Evolutionary conservation across 2,113 vertebrate genomes (phyloP).

Genomic region (Crotalus horridus): DNA sequence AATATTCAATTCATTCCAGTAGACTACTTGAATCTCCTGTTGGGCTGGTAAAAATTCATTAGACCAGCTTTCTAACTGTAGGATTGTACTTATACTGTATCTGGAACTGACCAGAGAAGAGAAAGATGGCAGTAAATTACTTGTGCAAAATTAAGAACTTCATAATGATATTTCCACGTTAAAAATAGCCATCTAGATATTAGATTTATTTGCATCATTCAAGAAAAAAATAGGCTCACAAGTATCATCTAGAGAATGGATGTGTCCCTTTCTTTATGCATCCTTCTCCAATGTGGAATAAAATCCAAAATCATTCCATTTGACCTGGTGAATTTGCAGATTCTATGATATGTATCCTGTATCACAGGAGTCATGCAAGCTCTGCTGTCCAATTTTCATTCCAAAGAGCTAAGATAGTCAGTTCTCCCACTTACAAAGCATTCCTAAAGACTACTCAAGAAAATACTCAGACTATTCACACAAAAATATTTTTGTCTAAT

Average conservation of each 20-base stretch:
- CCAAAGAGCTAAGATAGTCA: slow-evolving; percentile 9
- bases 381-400: not conserved
- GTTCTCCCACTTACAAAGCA: slow-evolving; percentile 19
- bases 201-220: not conserved
- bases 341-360: not conserved
- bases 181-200: not conserved
- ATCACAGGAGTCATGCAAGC: not conserved
- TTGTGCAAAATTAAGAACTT: not conserved
- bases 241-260: not conserved
- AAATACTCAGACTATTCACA: slow-evolving; percentile 24
- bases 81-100: not conserved
- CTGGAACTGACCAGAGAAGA: not conserved
- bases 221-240: not conserved
- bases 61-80: not conserved
- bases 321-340: slow-evolving; percentile 14
- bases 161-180: not conserved
- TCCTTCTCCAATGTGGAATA: not conserved
- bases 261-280: slow-evolving; percentile 21
- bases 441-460: slow-evolving; percentile 31
- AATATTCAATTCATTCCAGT: not conserved
- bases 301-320: not conserved
- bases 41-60: not conserved
- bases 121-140: not conserved
- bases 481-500: slow-evolving; percentile 3
- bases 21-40: not conserved